Percentiles rank a stretch among this genome's conserved stretches.
Conservation (phyloP, 1,140 invertebrate species). For the Saccostrea echinata region DNA sequence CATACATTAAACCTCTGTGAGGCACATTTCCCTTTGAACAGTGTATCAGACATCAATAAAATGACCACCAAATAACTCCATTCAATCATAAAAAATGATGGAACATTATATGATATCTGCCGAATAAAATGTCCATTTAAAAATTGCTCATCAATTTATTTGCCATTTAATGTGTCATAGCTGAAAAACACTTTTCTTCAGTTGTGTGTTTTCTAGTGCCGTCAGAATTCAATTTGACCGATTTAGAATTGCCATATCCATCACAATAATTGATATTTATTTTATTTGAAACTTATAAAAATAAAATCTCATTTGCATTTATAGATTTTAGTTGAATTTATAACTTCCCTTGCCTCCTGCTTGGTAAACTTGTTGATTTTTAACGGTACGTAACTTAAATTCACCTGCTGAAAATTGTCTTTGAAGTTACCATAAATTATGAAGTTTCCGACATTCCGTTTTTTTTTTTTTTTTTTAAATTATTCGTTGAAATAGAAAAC, state of each 20-base stretch:
- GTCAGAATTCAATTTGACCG: not conserved
- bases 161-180: not conserved
- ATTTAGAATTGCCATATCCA: conserved; percentile 10
- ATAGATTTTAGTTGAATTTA: not conserved
- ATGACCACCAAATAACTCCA: conserved; percentile 9
- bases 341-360: not conserved
- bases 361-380: not conserved
- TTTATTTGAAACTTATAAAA: not conserved
- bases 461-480: not conserved
- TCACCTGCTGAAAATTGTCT: not conserved
- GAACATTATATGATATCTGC: not conserved
- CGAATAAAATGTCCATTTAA: conserved; percentile 33
- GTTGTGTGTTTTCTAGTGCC: not conserved
- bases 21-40: conserved; percentile 1
- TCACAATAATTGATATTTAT: conserved; percentile 13
- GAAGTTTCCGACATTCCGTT: not conserved
- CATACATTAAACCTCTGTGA: not conserved
- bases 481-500: not conserved
- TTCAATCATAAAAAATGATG: conserved; percentile 29
- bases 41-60: conserved; percentile 1
- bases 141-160: conserved; percentile 26
- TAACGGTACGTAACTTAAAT: not conserved
- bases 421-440: not conserved
- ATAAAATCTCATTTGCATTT: not conserved
- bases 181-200: not conserved